These are phyloP conservation scores for Drosophila meridiana DNA, from an alignment of 2,888 invertebrate species.

Conservation along the genomic window DNA sequence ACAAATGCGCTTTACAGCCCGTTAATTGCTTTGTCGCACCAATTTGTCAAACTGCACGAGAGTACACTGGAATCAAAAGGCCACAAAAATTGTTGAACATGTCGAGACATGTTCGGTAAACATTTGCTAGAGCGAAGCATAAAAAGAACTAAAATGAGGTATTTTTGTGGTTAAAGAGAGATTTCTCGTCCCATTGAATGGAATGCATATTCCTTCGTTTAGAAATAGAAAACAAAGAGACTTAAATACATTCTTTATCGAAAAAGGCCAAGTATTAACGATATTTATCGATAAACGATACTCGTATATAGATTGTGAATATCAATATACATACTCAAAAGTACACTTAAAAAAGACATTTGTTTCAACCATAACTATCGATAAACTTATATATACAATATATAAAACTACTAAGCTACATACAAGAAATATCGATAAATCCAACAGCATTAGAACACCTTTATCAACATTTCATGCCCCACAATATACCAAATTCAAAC, in stretches of 20 bases:
- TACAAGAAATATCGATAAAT: background rate
- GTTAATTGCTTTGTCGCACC: constrained; percentile 70
- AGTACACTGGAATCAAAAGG: background rate
- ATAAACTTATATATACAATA: background rate
- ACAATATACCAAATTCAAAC: background rate
- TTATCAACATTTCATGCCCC: background rate
- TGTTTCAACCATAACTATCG: background rate
- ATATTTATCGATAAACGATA: background rate
- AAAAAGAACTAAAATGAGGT: background rate
- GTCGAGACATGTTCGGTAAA: background rate
- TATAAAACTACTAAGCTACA: too few species aligned
- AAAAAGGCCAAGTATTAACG: background rate
- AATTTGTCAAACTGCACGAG: constrained; percentile 56
- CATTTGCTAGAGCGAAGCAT: background rate
- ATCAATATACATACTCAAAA: too few species aligned
- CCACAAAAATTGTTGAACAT: constrained; percentile 9
- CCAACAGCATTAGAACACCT: background rate
- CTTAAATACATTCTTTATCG: too few species aligned
- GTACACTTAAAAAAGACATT: too few species aligned
- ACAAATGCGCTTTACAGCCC: constrained; percentile 53
- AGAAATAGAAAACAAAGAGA: too few species aligned
- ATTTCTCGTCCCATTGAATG: too few species aligned
- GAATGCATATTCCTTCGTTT: too few species aligned
- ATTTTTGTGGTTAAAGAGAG: too few species aligned
- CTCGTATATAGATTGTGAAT: too few species aligned